Evolutionary conservation across 2,797 vertebrate genomes (phyloP).

Genomic region (Mormyrus hasselquistii): DNA sequence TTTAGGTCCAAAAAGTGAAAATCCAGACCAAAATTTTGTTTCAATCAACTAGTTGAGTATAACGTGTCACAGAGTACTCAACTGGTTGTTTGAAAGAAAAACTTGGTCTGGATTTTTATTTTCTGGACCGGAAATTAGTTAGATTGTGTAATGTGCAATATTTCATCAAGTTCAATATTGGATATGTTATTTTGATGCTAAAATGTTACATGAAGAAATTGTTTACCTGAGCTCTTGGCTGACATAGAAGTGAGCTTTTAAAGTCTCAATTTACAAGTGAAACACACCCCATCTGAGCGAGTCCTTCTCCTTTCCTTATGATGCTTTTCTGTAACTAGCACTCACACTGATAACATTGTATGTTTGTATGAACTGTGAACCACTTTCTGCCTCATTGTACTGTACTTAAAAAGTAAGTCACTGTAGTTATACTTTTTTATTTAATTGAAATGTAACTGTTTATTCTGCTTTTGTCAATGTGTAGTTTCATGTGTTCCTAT

Average conservation of each 20-base stretch:
- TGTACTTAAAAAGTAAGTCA: conserved; percentile 19
- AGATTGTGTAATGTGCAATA: not conserved
- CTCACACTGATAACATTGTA: conserved; percentile 20
- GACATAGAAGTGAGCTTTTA: not conserved
- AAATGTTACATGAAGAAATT: not conserved
- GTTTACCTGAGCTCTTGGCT: not conserved
- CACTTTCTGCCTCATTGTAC: conserved; percentile 25
- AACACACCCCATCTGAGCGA: conserved; percentile 14
- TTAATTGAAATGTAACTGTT: conserved; percentile 25
- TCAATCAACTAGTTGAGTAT: not conserved
- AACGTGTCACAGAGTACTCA: not conserved
- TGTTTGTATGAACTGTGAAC: conserved; percentile 30
- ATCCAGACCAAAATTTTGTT: not conserved
- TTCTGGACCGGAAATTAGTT: not conserved
- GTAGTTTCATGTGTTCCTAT: conserved; percentile 27
- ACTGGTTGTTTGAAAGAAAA: not conserved
- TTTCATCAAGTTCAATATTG: not conserved
- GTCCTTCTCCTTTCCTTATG: conserved; percentile 25
- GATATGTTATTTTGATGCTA: not conserved
- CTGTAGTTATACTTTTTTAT: conserved; percentile 20
- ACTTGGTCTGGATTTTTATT: not conserved
- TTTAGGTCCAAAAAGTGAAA: not conserved
- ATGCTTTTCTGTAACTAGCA: conserved; percentile 20
- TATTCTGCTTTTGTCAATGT: conserved; percentile 17
- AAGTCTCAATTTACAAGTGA: not conserved